Evolutionary conservation across 2,888 invertebrate genomes (phyloP).

Genomic region (Apocheima hispidaria): DNA sequence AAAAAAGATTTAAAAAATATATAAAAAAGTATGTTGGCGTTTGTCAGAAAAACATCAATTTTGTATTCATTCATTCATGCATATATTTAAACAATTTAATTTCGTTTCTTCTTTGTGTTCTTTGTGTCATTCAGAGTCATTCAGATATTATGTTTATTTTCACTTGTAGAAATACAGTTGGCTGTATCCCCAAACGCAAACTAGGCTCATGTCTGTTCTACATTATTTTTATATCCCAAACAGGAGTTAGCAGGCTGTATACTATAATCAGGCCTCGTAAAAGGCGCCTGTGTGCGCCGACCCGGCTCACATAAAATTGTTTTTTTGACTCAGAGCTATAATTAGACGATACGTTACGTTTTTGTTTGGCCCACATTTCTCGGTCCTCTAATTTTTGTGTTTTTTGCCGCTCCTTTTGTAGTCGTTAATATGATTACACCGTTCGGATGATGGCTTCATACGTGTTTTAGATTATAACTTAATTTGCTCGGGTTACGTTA

Average conservation of each 20-base stretch:
- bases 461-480: conserved; percentile 86
- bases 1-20: too few species aligned
- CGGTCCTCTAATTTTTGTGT: conserved; percentile 85
- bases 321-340: conserved; percentile 84
- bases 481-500: conserved; percentile 82
- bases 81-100: too few species aligned
- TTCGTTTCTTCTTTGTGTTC: too few species aligned
- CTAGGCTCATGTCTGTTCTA: conserved; percentile 45
- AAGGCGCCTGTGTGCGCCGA: conserved; percentile 71
- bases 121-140: neutral
- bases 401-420: conserved; percentile 85
- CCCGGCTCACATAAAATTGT: conserved; percentile 81
- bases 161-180: conserved; percentile 36
- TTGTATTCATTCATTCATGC: too few species aligned
- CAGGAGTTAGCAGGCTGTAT: conserved; percentile 49
- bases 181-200: conserved; percentile 42
- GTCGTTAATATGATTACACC: conserved; percentile 87
- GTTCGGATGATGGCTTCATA: conserved; percentile 86
- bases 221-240: conserved; percentile 50
- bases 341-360: conserved; percentile 85
- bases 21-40: too few species aligned
- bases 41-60: too few species aligned
- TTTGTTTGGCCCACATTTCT: conserved; percentile 86
- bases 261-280: conserved; percentile 60
- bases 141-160: conserved; percentile 25